phyloP scores from a whole-genome alignment of 2,113 vertebrate genomes.

The Drymodes brunneopygia region DNA sequence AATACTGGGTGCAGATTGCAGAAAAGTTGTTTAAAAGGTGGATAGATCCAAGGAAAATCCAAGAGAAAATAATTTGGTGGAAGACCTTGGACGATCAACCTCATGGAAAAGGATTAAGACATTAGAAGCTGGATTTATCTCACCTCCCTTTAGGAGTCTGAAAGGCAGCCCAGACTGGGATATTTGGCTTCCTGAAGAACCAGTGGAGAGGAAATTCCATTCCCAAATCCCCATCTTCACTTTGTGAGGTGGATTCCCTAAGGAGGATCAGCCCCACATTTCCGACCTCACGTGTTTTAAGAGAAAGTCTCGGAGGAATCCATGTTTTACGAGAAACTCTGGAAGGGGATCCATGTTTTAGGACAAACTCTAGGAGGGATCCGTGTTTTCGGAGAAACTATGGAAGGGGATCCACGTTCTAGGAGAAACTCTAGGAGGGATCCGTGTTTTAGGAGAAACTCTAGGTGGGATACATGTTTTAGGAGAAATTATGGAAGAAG shows the following conservation, averaged over 20 bases:
- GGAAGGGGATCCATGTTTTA: no score
- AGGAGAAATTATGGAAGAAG: not conserved
- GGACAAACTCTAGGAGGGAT: not conserved
- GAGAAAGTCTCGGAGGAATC: no score
- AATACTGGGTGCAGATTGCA: accelerated
- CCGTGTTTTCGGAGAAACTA: no score
- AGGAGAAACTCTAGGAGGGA: not conserved
- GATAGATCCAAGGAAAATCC: not conserved
- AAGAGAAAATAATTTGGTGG: not conserved
- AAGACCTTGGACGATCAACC: not conserved
- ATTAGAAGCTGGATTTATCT: not conserved
- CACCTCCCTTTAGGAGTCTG: not conserved
- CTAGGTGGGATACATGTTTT: not conserved
- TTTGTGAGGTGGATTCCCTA: not conserved
- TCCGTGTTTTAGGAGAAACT: not conserved
- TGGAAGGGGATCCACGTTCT: not conserved
- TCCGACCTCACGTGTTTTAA: not conserved
- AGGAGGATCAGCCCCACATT: not conserved
- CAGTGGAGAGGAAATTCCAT: not conserved
- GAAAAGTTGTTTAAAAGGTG: not conserved
- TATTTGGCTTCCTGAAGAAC: not conserved
- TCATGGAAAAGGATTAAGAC: not conserved
- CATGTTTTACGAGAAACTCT: no score
- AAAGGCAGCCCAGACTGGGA: not conserved
- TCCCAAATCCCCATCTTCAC: not conserved